Evolutionary conservation across 2,797 vertebrate genomes (phyloP), one percentile per base, ranked within the genome.

Genomic region (Phylloscopus collybita): DNA sequence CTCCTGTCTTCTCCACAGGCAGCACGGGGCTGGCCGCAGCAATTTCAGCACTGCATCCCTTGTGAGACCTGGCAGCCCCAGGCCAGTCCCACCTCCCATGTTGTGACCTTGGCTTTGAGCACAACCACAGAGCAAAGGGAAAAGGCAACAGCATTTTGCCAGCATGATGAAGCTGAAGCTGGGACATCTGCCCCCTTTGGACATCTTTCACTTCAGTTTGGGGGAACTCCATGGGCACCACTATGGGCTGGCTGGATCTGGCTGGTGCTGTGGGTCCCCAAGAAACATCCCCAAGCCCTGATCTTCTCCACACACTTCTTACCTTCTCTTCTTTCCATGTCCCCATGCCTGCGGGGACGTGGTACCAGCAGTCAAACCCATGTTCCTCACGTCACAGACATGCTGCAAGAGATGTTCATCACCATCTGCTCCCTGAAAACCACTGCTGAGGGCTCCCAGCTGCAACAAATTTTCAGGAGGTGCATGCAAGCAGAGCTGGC

Each of bases 341-440:
- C 6, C 40, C 40, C 27, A 16, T 47, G n/a, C 44, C 32, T 4
- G 6, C 3, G 7, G 30, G 61, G 18, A 79, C 12, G 9, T 1
- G 2, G 30, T 15, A 5, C 56, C 30, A 30, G 25, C 5, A 4
- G 14, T 25, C 20, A 80, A 86, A 62, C 29, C 15, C 16, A 3
- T 23, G 7, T 70, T 86, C 47, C 69, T 49, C 75, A 97, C 96
- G 86, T 92, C 19, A 96, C 95, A 89, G 73, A 73, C 27, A 89
- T 56, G 2, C 57, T 98, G 64, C 97, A 97, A 81, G 97, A 98
- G 27, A 80, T 97, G 49, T 94, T 97, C 54, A 96, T 42, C 9
- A 88, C 93, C 17, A 59, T 96, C 50, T 87, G 66, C 36, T 27
- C 49, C 21, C 74, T 97, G 69, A 92, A 92, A 79, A 49, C 3